A percentile compares a stretch with the other conserved stretches of the same genome.
These are phyloP conservation scores for Sphinx pinastri DNA, from an alignment of 2,888 invertebrate species.

Conservation along the genomic window DNA sequence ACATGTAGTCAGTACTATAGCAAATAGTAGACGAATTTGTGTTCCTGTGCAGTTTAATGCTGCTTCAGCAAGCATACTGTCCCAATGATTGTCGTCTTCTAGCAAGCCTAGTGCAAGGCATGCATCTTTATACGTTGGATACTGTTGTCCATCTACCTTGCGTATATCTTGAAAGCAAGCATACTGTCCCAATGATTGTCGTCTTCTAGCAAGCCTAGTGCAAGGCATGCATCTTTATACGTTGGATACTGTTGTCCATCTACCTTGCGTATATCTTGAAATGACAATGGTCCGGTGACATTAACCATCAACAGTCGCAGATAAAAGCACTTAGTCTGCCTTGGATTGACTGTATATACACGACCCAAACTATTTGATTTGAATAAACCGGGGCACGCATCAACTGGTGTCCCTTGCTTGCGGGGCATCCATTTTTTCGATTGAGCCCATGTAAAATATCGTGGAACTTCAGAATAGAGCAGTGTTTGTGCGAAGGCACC, in stretches of 20 bases:
- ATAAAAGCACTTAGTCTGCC: slow-evolving; percentile 40
- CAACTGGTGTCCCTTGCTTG: slow-evolving; percentile 36
- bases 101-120: slow-evolving; percentile 40
- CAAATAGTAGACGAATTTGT: too few species aligned
- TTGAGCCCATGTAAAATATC: slow-evolving; percentile 36
- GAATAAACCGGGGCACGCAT: slow-evolving; percentile 29
- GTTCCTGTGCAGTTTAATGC: slow-evolving; percentile 38
- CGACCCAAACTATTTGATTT: slow-evolving; percentile 39
- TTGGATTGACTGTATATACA: slow-evolving; percentile 42
- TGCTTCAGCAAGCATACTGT: slow-evolving; percentile 34
- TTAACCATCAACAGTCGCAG: slow-evolving; percentile 42
- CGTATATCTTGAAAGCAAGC: too few species aligned
- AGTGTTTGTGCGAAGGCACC: slow-evolving; percentile 31
- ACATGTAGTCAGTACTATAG: slow-evolving; percentile 34
- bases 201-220: slow-evolving; percentile 40
- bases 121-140: slow-evolving; percentile 39
- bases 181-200: slow-evolving; percentile 38
- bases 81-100: slow-evolving; percentile 40
- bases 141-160: slow-evolving; percentile 36
- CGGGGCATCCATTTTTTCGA: slow-evolving; percentile 35
- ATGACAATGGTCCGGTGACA: slow-evolving; percentile 37
- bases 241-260: slow-evolving; percentile 38
- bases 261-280: slow-evolving; percentile 34
- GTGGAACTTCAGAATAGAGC: slow-evolving; percentile 32
- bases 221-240: slow-evolving; percentile 40